Evolutionary conservation across 2,113 vertebrate species (phyloP).

Genomic region (Patagioenas fasciata): DNA sequence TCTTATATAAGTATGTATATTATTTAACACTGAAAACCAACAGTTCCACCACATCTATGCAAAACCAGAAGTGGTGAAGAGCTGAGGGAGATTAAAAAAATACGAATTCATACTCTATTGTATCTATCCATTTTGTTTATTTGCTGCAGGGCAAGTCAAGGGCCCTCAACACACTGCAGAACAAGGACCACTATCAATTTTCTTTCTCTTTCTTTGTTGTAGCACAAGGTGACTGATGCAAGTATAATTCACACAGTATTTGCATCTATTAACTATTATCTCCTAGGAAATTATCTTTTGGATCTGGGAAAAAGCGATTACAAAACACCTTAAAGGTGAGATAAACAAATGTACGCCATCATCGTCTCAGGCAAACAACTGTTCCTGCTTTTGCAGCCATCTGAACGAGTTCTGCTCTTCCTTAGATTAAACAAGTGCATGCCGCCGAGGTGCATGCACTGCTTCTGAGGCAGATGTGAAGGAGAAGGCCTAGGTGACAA

Average conservation of each 20-base stretch:
- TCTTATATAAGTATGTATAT: slow-evolving; percentile 65
- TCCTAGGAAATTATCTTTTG: neutral
- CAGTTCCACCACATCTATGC: slow-evolving; percentile 17
- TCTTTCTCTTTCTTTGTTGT: neutral
- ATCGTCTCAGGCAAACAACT: neutral
- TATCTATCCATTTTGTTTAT: neutral
- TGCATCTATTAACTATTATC: slow-evolving; percentile 6
- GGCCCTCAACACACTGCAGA: neutral
- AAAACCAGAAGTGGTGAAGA: neutral
- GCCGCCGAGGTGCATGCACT: neutral
- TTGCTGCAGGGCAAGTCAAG: slow-evolving; percentile 12
- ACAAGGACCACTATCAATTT: slow-evolving; percentile 10
- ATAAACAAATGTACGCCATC: neutral
- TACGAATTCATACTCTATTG: neutral
- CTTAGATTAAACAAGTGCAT: slow-evolving; percentile 36
- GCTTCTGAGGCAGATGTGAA: slow-evolving; percentile 63
- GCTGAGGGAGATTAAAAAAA: neutral
- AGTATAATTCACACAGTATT: neutral
- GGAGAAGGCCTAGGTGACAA: slow-evolving; percentile 65
- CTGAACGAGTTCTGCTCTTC: neutral
- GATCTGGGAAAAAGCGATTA: neutral
- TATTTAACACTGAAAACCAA: slow-evolving; percentile 58
- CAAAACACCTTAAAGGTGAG: neutral
- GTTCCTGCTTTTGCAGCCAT: neutral
- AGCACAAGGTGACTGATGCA: neutral